Conservation (phyloP, 2,797 vertebrate genomes). For the Falco cherrug region DNA sequence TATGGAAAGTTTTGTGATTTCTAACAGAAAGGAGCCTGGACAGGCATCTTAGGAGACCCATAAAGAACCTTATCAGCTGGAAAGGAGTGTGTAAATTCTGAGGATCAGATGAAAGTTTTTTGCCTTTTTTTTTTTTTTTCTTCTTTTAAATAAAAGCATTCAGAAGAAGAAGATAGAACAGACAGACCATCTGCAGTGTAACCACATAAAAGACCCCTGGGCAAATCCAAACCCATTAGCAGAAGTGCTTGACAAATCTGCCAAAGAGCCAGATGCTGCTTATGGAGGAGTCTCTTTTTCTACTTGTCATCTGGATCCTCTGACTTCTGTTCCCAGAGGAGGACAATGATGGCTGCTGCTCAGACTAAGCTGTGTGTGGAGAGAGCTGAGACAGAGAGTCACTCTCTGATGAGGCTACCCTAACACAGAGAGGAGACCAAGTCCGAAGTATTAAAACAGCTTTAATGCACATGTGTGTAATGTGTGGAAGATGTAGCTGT, state of each 20-base stretch:
- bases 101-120: conserved; percentile 34
- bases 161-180: conserved; percentile 62
- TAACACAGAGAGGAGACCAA: not conserved
- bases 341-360: not conserved
- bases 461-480: not conserved
- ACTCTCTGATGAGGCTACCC: not conserved
- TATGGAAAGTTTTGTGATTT: conserved; percentile 42
- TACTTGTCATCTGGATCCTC: conserved; percentile 52
- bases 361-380: not conserved
- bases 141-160: conserved; percentile 40
- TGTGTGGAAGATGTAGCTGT: not conserved
- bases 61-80: conserved; percentile 65
- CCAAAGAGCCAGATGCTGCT: conserved; percentile 74
- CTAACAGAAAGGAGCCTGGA: conserved; percentile 40
- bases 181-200: conserved; percentile 70
- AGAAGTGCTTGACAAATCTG: conserved; percentile 71
- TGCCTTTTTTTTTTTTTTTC: not conserved
- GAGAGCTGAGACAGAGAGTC: not conserved
- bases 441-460: not conserved
- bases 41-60: conserved; percentile 52
- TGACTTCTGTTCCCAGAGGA: conserved; percentile 53
- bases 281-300: conserved; percentile 17
- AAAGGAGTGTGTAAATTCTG: conserved; percentile 48
- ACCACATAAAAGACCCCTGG: conserved; percentile 76
- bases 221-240: conserved; percentile 73